Base-by-base conservation (phyloP, 1,140 invertebrate species). In the Campodea augens region DNA sequence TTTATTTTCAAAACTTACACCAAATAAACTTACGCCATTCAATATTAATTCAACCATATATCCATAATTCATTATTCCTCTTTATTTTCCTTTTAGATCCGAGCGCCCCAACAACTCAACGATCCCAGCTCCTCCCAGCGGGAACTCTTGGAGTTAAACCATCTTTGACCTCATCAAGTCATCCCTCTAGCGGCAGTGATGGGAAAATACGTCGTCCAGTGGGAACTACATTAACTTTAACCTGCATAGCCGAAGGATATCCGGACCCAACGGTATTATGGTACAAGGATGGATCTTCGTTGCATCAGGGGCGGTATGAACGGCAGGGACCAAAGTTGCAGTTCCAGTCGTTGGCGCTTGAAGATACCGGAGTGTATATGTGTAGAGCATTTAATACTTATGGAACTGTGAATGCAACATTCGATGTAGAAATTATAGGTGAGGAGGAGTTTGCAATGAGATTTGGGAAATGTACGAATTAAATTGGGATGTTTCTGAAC, bases 371-470 rank as follows among this genome's bases (percentile, higher is more conserved):
- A 4, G 44, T 22, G 2, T 55, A 54, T 41, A 41, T 49, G 5
- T 55, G 54, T 40, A 22, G 18, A n/a, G 52, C 50, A 1, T 32
- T 29, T n/a, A 55, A 52, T 25, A 46, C 32, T 25, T 37, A 47
- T 32, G 52, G 52, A 4, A 46, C 46, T 32, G 46, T 25, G n/a
- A 45, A 55, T 25, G 45, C 47, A 29, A 45, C 12, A 12, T 45
- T 52, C 38, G 37, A 49, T 15, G 29, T 55, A 1, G 38, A 46
- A 38, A 49, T 55, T 4, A 49, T 53, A 48, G 54, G 54, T 55
- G n/a, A n/a, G n/a, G n/a, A n/a, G n/a, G n/a, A n/a, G n/a, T n/a
- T n/a, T n/a, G n/a, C n/a, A n/a, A n/a, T n/a, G n/a, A n/a, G n/a
- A n/a, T n/a, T n/a, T n/a, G n/a, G n/a, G n/a, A n/a, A n/a, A n/a